Evolutionary conservation across 2,797 vertebrate species (phyloP).

Genomic region (Mastacembelus armatus): DNA sequence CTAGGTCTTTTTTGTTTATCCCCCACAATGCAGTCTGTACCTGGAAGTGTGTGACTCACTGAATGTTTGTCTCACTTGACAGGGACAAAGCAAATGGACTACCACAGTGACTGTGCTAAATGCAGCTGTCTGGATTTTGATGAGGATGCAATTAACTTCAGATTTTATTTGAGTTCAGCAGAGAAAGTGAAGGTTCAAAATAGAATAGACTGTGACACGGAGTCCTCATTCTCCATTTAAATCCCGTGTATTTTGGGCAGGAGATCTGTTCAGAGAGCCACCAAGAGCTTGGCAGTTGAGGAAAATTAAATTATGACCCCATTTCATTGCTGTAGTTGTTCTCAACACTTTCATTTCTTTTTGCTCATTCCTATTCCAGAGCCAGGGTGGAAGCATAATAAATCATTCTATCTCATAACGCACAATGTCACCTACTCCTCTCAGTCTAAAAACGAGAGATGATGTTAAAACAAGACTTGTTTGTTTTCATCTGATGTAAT

Average conservation of each 20-base stretch:
- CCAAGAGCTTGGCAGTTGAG: slow-evolving; percentile 57
- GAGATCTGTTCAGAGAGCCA: slow-evolving; percentile 31
- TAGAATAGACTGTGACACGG: neutral
- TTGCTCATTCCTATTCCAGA: slow-evolving; percentile 13
- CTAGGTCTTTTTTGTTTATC: slow-evolving; percentile 57
- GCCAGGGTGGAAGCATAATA: slow-evolving; percentile 14
- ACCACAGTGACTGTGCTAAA: slow-evolving; percentile 39
- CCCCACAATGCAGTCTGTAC: slow-evolving; percentile 2
- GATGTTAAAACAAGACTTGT: neutral
- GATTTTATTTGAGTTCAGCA: slow-evolving; percentile 29
- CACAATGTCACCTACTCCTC: neutral
- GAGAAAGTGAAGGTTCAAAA: slow-evolving; percentile 28
- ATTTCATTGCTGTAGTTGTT: slow-evolving; percentile 53
- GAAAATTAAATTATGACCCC: slow-evolving; percentile 70
- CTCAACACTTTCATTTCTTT: slow-evolving; percentile 23
- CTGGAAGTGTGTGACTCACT: slow-evolving; percentile 41
- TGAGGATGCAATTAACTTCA: slow-evolving; percentile 59
- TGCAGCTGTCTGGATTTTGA: slow-evolving; percentile 51
- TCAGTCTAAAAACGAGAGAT: neutral
- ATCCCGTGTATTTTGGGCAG: slow-evolving; percentile 24
- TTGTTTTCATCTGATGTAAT: neutral
- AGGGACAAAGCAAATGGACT: slow-evolving; percentile 50
- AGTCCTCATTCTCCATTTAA: slow-evolving; percentile 8
- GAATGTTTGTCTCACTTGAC: slow-evolving; percentile 56
- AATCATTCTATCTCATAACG: neutral